Conservation (phyloP, 1,140 invertebrate species). For the Platorchestia sp. region DNA sequence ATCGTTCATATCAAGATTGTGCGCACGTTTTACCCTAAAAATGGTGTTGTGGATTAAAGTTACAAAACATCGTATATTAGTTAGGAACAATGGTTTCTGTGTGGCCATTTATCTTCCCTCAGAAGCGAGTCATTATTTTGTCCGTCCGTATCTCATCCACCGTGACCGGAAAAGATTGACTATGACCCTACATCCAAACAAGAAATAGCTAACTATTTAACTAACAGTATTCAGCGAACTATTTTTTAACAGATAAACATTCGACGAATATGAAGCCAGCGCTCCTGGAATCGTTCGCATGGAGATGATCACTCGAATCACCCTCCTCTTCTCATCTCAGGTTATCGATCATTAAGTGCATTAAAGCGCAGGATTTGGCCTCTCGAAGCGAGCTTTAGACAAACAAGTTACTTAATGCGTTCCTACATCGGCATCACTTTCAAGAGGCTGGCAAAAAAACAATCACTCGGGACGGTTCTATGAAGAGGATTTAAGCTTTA, state of each 20-base stretch:
- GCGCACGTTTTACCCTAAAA: not conserved
- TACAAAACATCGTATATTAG: too few species aligned
- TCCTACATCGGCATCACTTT: slow-evolving; percentile 34
- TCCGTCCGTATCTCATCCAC: too few species aligned
- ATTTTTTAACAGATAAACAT: not conserved
- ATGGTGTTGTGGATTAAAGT: not conserved
- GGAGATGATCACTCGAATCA: not conserved
- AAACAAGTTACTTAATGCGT: slow-evolving; percentile 46
- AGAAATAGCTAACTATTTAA: not conserved
- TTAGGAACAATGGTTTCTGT: too few species aligned
- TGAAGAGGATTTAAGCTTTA: slow-evolving; percentile 15
- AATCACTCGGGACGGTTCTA: not conserved
- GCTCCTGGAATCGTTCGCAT: not conserved
- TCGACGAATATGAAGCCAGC: not conserved
- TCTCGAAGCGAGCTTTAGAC: slow-evolving; percentile 34
- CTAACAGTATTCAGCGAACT: too few species aligned
- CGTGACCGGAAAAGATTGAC: too few species aligned
- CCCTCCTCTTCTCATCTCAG: not conserved
- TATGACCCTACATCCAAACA: not conserved
- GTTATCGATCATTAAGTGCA: slow-evolving; percentile 45
- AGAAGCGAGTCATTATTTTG: too few species aligned
- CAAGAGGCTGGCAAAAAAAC: slow-evolving; percentile 28
- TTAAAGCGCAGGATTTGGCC: slow-evolving; percentile 31
- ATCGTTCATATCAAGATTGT: not conserved
- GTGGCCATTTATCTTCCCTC: too few species aligned